Evolutionary conservation across 2,888 invertebrate species (phyloP), one percentile per base, ranked within the genome.

Genomic region (Lottia scabra): DNA sequence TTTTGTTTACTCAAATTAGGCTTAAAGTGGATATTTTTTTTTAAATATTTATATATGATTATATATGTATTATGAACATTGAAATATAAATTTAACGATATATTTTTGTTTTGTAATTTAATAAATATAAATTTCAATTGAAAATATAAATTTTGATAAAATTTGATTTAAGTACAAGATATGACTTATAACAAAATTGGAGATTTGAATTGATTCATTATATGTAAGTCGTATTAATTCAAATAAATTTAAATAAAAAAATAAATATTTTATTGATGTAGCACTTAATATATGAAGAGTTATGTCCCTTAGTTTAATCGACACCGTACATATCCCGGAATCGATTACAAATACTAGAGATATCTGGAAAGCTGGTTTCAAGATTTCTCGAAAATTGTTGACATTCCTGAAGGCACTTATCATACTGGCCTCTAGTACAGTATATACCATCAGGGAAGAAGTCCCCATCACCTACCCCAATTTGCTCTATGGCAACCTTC

Each of bases 311-410:
- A 3, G 10, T 19, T 66, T 66, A 65, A 56, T 71, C 71, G 19
- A 67, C 46, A 10, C 79, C 77, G 63, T 80, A 76, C 6, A 81
- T 26, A 23, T 77, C 73, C 30, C 71, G 71, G 65, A 80, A 82
- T 48, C 78, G 75, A 48, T 78, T 78, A 62, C 76, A 80, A 48
- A 82, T 63, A 19, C 75, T 75, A 1, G 75, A 64, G 67, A 83
- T 77, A 43, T 81, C 81, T 0, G 80, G 78, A 45, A 75, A 80
- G 26, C 75, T 77, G 27, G 79, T 73, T 63, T 69, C 72, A 15
- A 83, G 71, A 73, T 78, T 80, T 48, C 75, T 74, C 5, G 80
- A 76, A 70, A 83, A 83, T n/a, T 72, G 46, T 45, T 74, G 68
- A 6, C 82, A 80, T 67, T 83, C 78, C 2, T 70, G 69, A 26